phyloP scores from a whole-genome alignment of 2,797 vertebrate species.

The Sciaenops ocellatus region DNA sequence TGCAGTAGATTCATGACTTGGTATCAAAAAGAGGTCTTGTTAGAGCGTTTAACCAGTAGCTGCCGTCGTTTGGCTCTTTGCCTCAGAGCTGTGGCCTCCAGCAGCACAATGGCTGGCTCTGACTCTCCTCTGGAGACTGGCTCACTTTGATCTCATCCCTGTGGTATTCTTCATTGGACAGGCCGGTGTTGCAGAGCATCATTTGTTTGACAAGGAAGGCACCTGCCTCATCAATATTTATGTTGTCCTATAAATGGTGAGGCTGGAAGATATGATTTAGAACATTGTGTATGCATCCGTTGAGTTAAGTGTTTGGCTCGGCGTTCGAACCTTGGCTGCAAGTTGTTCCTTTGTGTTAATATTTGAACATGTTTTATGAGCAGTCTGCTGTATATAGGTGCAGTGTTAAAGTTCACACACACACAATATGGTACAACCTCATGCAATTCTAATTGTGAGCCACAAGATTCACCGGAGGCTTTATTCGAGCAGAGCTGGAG shows the following conservation, averaged over 20 bases:
- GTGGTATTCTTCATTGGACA: conserved; percentile 69
- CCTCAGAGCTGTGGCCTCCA: conserved; percentile 30
- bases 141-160: conserved; percentile 58
- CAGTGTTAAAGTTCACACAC: conserved; percentile 42
- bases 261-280: conserved; percentile 34
- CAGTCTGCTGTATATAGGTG: conserved; percentile 1
- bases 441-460: conserved; percentile 12
- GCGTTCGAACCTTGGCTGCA: conserved; percentile 1
- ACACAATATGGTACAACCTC: background rate
- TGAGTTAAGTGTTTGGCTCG: conserved; percentile 18
- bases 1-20: background rate
- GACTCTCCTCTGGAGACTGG: conserved; percentile 31
- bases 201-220: conserved; percentile 90
- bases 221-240: conserved; percentile 91
- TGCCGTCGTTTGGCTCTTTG: conserved; percentile 33
- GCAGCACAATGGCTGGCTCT: conserved; percentile 57
- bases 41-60: conserved; percentile 21
- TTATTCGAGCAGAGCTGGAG: background rate
- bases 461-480: background rate
- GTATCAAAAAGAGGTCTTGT: conserved; percentile 25
- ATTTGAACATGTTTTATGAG: conserved; percentile 58
- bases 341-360: conserved; percentile 51
- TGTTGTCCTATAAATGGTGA: conserved; percentile 69
- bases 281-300: conserved; percentile 39
- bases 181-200: conserved; percentile 82